Evolutionary conservation across 2,888 invertebrate genomes (phyloP).

Genomic region (Sesia bembeciformis): DNA sequence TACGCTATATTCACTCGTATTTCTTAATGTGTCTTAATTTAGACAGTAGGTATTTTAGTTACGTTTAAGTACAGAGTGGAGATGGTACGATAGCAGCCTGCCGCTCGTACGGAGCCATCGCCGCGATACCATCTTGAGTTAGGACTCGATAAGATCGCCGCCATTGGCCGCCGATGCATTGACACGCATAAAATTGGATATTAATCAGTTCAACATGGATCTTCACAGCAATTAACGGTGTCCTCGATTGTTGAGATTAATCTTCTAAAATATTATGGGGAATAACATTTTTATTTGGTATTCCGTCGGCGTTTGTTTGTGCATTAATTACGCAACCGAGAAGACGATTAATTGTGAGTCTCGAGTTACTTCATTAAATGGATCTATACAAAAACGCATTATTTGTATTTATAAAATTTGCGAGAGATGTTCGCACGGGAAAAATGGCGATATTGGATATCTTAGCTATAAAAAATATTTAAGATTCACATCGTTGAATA

Average conservation of each 20-base stretch:
- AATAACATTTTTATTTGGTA: neutral
- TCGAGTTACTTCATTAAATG: neutral
- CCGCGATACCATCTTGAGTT: slow-evolving; percentile 36
- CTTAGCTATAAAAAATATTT: slow-evolving; percentile 1
- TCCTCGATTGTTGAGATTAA: neutral
- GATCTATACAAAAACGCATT: too few relatives aligned
- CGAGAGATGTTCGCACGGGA: slow-evolving; percentile 12
- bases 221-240: slow-evolving; percentile 20
- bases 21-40: slow-evolving; percentile 36
- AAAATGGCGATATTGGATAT: slow-evolving; percentile 7
- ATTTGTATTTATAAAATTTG: too few relatives aligned
- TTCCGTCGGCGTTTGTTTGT: neutral
- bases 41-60: slow-evolving; percentile 39
- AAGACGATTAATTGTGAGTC: neutral
- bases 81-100: slow-evolving; percentile 31
- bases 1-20: slow-evolving; percentile 20
- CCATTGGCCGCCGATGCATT: slow-evolving; percentile 25
- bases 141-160: slow-evolving; percentile 24
- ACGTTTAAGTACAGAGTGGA: slow-evolving; percentile 29
- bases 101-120: slow-evolving; percentile 25
- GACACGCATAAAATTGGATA: slow-evolving; percentile 44
- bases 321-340: neutral
- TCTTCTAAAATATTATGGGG: neutral
- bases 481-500: slow-evolving; percentile 1
- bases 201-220: slow-evolving; percentile 36